Base-by-base conservation (phyloP, 53 echinoderm and acorn worm species). In the Hippasteria phrygiana region DNA sequence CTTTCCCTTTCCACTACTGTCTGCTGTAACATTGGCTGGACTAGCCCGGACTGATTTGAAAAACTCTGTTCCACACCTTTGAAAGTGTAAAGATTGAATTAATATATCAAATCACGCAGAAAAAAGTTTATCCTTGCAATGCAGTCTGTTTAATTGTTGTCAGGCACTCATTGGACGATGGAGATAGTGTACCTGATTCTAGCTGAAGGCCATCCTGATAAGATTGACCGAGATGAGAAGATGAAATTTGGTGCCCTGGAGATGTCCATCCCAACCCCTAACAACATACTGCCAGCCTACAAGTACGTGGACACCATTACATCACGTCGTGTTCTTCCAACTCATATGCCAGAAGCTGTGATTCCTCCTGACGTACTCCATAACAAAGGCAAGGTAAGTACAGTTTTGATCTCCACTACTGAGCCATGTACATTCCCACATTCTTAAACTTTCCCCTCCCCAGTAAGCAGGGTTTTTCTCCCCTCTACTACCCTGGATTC, bases 101-200 rank as follows among this genome's bases (percentile, higher is more conserved):
- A 10, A 2, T 55, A 3, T 55, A 55, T n/a, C 9, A 55, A 16
- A 13, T 55, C 9, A 55, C 9, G 11, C 18, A 31, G 65, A n/a
- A n/a, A n/a, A n/a, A n/a, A n/a, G 5, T 65, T 14, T 65, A 31
- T 34, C 11, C 34, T 28, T 31, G 37, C 2, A 11, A 35, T 48
- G 48, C 48, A 43, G 10, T 20, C 35, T 36, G 24, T 6, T 24
- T 17, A 1, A n/a, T n/a, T 24, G 16, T 2, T 17, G 0, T 0
- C 17, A 81, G 81, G 81, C 16, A 81, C 81, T 43, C 81, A 81
- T 43, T 81, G 81, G 81, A 81, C 81, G 11, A 81, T 81, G 81
- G 81, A 81, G 81, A 81, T 65, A 34, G 43, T 81, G 6, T 81
- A 63, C 27, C 43, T 81, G 32, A 81, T 81, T 26, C 81, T 65